Base-by-base conservation (phyloP, 2,888 invertebrate species). In the Nemoura dubitans region DNA sequence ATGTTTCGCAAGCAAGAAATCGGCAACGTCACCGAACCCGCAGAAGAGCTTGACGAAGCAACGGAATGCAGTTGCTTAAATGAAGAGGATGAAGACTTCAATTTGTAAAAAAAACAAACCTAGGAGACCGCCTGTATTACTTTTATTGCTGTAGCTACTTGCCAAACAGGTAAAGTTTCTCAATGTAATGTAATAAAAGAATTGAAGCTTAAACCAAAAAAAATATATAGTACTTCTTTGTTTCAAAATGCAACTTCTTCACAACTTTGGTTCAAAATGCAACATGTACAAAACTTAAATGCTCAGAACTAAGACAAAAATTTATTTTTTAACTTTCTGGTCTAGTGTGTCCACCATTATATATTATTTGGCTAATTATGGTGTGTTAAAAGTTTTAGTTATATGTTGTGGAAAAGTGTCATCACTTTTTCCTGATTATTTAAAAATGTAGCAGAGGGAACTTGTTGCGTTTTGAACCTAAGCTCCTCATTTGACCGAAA, bases 221-320 rank as follows among this genome's bases (percentile, higher is more conserved):
- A n/a, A n/a, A n/a, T n/a, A n/a, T n/a, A n/a, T n/a, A n/a, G n/a
- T n/a, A 21, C 0, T 78, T 10, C 26, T 78, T 78, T 78, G 26
- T 10, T 78, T 78, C 78, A 78, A 78, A 78, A 78, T 14, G 78
- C 78, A 78, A 78, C 78, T 78, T 78, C 2, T 78, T n/a, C 78
- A 78, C 26, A 14, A 14, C 26, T 25, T 25, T 78, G n/a, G n/a
- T 78, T 27, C 78, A 78, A 78, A 78, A 78, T 28, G 78, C 25
- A 78, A 78, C 28, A 25, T 10, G 78, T 78, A 14, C 78, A 78
- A 25, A 25, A 78, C n/a, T 78, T 21, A 78, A 78, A 78, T 26
- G 1, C 76, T 76, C 21, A 76, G 21, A 78, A 78, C 25, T 10
- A 6, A 10, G 0, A 3, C 10, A 78, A 78, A 78, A 10, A 78